Evolutionary conservation across 2,888 invertebrate species (phyloP), one percentile per base, ranked within the genome.

Genomic region (Drosophila ezoana): DNA sequence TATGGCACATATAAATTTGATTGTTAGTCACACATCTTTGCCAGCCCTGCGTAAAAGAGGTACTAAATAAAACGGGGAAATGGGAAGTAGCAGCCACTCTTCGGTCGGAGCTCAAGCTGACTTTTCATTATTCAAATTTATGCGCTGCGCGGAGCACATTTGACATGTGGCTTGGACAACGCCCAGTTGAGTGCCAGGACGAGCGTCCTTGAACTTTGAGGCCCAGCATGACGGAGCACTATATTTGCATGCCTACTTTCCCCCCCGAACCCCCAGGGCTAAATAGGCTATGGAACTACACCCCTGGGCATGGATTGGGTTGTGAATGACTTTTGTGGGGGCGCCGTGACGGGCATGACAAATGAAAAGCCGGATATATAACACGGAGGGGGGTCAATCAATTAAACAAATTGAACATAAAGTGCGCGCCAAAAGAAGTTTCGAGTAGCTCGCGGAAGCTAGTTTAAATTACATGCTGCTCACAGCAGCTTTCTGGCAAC

Each of bases 61-160:
- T 28, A 28, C 28, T 28, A 8, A 28, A 28, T 2, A 28, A 28
- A 28, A 28, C 0, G 28, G 8, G 8, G 28, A 28, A 28, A 28
- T 28, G 28, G 28, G 8, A 8, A 28, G 2, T 28, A 28, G 8
- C 28, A 8, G 0, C 8, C 28, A 8, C 8, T 8, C 28, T 28
- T 0, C 28, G 2, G 8, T 28, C 28, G 8, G 28, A 28, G 8
- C 16, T 18, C 43, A 33, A 28, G 68, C 57, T 69, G 73, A 68
- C 73, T 72, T 76, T 76, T 56, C 52, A 76, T 76, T 76, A 72
- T 76, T 69, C 47, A 76, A 72, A 75, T 75, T 76, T 58, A 43
- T 59, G 65, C 32, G 45, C 5, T 23, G 47, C 48, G 14, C 13
- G 28, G 3, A 23, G 41, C 10, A 44, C 44, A 47, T 43, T 67